These are phyloP conservation scores for Sinocyclocheilus maitianheensis DNA, from an alignment of 2,113 vertebrate species.

Conservation along the genomic window DNA sequence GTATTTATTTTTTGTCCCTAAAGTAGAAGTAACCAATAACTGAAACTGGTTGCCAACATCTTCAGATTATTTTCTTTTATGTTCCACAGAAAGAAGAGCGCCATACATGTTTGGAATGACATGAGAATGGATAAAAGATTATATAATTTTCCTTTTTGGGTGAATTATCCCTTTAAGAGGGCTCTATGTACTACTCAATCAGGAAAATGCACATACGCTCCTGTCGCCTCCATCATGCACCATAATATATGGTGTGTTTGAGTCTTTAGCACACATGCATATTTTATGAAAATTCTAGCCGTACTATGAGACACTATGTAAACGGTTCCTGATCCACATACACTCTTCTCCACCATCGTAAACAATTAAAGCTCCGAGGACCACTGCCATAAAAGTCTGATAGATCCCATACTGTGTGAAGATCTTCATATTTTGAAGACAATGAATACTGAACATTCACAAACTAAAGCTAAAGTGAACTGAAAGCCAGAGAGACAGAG, in stretches of 20 bases:
- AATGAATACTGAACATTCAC: slow-evolving; percentile 22
- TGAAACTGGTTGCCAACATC: too few species aligned
- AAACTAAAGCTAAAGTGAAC: not conserved
- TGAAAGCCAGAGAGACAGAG: slow-evolving; percentile 11
- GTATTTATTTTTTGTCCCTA: too few species aligned
- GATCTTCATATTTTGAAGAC: not conserved
- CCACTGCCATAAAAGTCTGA: slow-evolving; percentile 9
- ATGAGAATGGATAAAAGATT: too few species aligned
- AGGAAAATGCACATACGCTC: not conserved
- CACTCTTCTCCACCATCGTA: not conserved
- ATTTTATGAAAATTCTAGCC: slow-evolving; percentile 15
- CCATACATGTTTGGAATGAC: too few species aligned
- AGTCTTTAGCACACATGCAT: not conserved
- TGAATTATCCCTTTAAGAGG: not conserved
- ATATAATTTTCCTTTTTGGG: too few species aligned
- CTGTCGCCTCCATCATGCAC: not conserved
- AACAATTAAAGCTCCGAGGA: slow-evolving; percentile 16
- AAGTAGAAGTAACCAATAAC: too few species aligned
- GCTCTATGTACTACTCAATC: not conserved
- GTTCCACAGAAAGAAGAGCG: too few species aligned
- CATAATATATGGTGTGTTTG: not conserved
- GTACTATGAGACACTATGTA: slow-evolving; percentile 13
- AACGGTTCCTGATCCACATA: not conserved
- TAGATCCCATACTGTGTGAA: slow-evolving; percentile 5
- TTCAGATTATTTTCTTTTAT: too few species aligned